Conservation (phyloP, 2,113 vertebrate genomes). For the Oceanodroma tethys region DNA sequence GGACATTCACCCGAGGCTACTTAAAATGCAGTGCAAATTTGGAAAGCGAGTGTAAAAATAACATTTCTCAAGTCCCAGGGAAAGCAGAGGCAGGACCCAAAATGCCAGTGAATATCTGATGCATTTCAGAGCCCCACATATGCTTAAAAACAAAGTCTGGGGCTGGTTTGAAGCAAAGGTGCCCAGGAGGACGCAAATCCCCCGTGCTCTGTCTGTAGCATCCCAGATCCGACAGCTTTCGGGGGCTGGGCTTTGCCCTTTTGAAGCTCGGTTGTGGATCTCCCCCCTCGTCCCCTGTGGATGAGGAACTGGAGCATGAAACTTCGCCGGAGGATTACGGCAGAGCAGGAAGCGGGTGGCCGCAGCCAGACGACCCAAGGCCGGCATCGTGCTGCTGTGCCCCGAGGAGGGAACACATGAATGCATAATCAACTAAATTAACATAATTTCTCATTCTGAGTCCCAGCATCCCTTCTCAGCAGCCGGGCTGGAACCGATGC, state of each 20-base stretch:
- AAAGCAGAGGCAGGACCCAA: neutral
- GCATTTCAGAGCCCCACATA: neutral
- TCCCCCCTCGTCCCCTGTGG: neutral
- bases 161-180: neutral
- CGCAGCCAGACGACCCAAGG: neutral
- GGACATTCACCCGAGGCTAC: accelerated
- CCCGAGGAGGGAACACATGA: neutral
- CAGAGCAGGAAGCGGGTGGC: neutral
- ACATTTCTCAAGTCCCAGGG: neutral
- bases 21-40: neutral
- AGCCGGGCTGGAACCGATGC: neutral
- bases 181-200: neutral
- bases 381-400: neutral
- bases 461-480: neutral
- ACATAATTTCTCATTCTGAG: neutral
- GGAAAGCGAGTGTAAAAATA: neutral
- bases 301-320: conserved; percentile 49
- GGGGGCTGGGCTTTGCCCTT: neutral
- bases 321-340: neutral
- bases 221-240: neutral
- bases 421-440: accelerated
- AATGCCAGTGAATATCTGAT: accelerated
- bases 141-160: neutral
- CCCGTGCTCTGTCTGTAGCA: neutral
- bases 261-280: neutral